These are phyloP conservation scores for Gastrophysa polygoni DNA, from an alignment of 2,888 invertebrate genomes.

Conservation along the genomic window DNA sequence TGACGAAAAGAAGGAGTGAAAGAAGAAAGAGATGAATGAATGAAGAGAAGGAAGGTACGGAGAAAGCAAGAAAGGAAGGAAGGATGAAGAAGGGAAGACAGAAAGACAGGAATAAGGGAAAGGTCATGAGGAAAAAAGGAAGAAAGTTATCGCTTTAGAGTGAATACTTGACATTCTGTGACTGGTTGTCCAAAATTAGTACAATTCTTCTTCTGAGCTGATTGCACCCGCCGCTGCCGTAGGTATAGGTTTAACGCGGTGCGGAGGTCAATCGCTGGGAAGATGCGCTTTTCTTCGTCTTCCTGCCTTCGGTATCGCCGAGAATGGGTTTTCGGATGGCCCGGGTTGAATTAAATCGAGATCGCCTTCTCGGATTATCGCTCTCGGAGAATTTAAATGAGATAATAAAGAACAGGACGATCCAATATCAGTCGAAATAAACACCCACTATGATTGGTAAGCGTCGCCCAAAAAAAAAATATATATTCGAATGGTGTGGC, in stretches of 20 bases:
- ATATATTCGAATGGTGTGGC: neutral
- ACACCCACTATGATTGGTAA: slow-evolving; percentile 1
- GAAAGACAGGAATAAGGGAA: no score
- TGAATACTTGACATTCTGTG: no score
- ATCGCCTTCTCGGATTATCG: neutral
- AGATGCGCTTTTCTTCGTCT: neutral
- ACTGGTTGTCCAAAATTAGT: no score
- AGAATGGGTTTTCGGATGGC: neutral
- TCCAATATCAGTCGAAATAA: neutral
- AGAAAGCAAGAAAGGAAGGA: no score
- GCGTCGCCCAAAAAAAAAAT: neutral
- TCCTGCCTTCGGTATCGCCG: neutral
- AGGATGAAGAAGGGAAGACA: no score
- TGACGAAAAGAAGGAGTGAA: no score
- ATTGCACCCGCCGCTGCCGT: neutral
- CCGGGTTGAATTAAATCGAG: neutral
- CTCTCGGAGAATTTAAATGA: neutral
- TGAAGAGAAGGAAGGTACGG: no score
- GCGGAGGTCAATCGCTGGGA: neutral
- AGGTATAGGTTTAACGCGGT: neutral
- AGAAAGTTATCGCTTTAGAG: no score
- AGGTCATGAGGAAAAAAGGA: no score
- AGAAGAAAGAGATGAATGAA: no score
- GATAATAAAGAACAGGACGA: neutral
- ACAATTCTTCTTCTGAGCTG: no score